Evolutionary conservation across 2,888 invertebrate genomes (phyloP).

Genomic region (Hirtodrosophila trivittata): DNA sequence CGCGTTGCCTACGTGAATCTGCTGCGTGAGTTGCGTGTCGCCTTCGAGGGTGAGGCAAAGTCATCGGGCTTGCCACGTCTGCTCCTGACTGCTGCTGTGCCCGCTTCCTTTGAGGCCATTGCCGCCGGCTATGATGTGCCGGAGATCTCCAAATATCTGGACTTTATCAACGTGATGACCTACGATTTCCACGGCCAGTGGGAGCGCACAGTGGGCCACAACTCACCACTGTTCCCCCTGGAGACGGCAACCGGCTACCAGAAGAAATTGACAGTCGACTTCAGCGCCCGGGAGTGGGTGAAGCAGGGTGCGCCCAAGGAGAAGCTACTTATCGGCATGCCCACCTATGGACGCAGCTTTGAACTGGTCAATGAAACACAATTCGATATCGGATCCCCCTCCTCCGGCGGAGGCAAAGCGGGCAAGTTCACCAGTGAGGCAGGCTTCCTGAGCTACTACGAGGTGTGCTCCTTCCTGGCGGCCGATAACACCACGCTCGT

Average conservation of each 20-base stretch:
- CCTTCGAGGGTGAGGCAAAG: conserved; percentile 96
- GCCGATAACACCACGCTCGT: conserved; percentile 95
- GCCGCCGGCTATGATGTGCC: conserved; percentile 97
- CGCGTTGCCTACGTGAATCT: conserved; percentile 92
- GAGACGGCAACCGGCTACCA: conserved; percentile 95
- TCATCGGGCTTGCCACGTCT: conserved; percentile 92
- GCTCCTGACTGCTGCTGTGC: conserved; percentile 94
- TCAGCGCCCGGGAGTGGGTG: conserved; percentile 95
- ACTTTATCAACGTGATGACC: conserved; percentile 97
- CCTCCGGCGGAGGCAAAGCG: conserved; percentile 92
- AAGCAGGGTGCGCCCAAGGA: conserved; percentile 96
- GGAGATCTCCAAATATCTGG: conserved; percentile 96
- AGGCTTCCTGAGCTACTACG: conserved; percentile 97
- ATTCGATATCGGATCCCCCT: conserved; percentile 96
- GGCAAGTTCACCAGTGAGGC: conserved; percentile 96
- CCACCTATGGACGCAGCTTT: conserved; percentile 96
- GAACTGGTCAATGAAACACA: conserved; percentile 93
- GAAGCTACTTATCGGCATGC: conserved; percentile 97
- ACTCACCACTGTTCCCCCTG: conserved; percentile 94
- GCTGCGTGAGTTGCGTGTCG: conserved; percentile 92
- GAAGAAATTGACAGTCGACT: conserved; percentile 96
- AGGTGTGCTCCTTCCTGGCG: conserved; percentile 95
- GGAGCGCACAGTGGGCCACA: conserved; percentile 96
- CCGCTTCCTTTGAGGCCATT: conserved; percentile 96
- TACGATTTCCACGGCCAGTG: conserved; percentile 98